These are phyloP conservation scores for Entomobrya multifasciata DNA, from an alignment of 2,888 invertebrate genomes.

Conservation along the genomic window DNA sequence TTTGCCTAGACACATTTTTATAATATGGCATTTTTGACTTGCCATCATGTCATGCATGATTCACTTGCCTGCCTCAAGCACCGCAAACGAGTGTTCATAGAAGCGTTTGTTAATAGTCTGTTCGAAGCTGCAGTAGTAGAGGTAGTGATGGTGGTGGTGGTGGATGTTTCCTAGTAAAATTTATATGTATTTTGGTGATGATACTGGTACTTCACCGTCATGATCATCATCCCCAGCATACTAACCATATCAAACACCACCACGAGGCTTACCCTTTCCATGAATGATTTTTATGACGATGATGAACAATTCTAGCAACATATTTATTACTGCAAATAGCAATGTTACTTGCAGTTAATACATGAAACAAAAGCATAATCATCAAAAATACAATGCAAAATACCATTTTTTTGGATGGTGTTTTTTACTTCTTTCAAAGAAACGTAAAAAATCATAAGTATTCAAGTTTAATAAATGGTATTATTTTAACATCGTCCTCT, in stretches of 20 bases:
- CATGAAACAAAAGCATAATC: constrained; percentile 39
- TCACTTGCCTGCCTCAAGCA: constrained; percentile 69
- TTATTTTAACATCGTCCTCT: not conserved
- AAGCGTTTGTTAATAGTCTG: constrained; percentile 71
- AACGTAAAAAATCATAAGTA: constrained; percentile 28
- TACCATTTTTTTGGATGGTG: too few species aligned
- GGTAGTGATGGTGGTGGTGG: not conserved
- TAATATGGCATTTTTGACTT: constrained; percentile 62
- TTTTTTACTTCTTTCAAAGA: constrained; percentile 19
- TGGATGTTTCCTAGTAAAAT: constrained; percentile 59
- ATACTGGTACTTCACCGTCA: not conserved
- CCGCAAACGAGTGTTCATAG: constrained; percentile 70
- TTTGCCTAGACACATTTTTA: constrained; percentile 50
- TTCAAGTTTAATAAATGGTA: not conserved
- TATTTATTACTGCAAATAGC: constrained; percentile 41
- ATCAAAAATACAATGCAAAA: constrained; percentile 37
- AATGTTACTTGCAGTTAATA: not conserved
- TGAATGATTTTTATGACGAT: constrained; percentile 31
- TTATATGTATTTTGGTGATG: constrained; percentile 3
- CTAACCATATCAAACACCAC: constrained; percentile 12
- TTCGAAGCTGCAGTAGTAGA: constrained; percentile 22
- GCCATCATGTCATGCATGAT: constrained; percentile 70
- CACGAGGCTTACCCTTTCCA: constrained; percentile 35
- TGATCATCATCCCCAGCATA: not conserved
- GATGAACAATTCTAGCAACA: constrained; percentile 11